Base-by-base conservation (phyloP, 1,140 invertebrate species). In the Drosophila tsacasi region DNA sequence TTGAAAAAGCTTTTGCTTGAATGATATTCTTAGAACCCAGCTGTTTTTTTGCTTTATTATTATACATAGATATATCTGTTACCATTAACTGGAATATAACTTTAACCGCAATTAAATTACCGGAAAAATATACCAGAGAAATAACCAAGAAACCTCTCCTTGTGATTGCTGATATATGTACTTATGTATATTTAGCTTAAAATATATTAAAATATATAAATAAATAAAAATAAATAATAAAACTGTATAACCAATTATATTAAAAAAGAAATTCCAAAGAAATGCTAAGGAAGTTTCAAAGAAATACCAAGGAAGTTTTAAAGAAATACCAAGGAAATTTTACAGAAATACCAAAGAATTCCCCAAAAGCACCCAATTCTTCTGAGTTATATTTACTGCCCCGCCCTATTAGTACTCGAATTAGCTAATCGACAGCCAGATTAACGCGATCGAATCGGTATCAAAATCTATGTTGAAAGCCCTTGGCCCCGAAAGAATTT, bases 401-500 rank as follows among this genome's bases (percentile, higher is more conserved):
- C 46, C n/a, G n/a, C 13, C 46, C 13, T 27, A 9, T 47, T 17
- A 25, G 13, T 15, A 15, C 21, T 7, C 12, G 7, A 15, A 21
- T 37, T 23, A 55, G 19, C 32, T 37, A 15, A 21, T 55, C 6
- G 2, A 23, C 0, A 37, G 8, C 13, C 54, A 1, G 21, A 39
- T 57, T 39, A 57, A 23, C 13, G 17, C n/a, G 15, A 39, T 55
- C 1, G 5, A 37, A 35, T 35, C 8, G n/a, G 1, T 55, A 21
- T 55, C 19, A 37, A 21, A 35, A 52, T 32, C 27, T 5, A 15
- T 19, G n/a, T 30, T 35, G 1, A 23, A 37, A 7, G 52, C 52
- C 52, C 52, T 55, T 55, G 52, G 52, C 55, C 55, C 55, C 37
- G 23, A 58, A 58, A 58, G 54, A 57, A 39, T 39, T 57, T n/a